Evolutionary conservation across 1,140 invertebrate genomes (phyloP).

Genomic region (Delia radicum): DNA sequence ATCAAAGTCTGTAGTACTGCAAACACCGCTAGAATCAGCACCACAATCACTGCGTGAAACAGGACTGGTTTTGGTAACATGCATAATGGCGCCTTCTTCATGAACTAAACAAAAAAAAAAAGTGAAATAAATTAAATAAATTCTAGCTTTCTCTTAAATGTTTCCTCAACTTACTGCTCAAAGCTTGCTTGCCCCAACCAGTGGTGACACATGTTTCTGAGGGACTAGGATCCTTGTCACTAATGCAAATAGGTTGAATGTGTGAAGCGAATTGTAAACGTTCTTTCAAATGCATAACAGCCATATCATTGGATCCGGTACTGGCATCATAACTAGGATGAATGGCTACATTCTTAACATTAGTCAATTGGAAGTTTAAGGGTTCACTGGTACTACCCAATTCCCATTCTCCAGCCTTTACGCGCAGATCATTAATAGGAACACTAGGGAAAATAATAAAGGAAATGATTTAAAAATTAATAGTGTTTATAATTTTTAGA

Average conservation of each 20-base stretch:
- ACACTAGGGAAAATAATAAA: constrained; percentile 34
- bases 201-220: constrained; percentile 71
- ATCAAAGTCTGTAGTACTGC: constrained; percentile 59
- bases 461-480: no score
- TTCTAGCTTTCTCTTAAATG: no score
- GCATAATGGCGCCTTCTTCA: constrained; percentile 71
- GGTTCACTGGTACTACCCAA: constrained; percentile 78
- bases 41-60: constrained; percentile 40
- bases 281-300: constrained; percentile 67
- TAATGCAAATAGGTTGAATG: constrained; percentile 74
- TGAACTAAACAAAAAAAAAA: constrained; percentile 57
- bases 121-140: no score
- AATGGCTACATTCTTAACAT: constrained; percentile 66
- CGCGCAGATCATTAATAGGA: constrained; percentile 62
- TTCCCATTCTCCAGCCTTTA: constrained; percentile 85
- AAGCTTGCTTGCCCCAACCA: constrained; percentile 77
- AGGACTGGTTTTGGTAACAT: constrained; percentile 69
- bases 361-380: constrained; percentile 72
- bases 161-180: constrained; percentile 74
- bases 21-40: constrained; percentile 46
- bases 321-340: constrained; percentile 72
- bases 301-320: constrained; percentile 68
- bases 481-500: no score
- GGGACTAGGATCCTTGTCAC: constrained; percentile 53
- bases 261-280: constrained; percentile 66